Base-by-base conservation (phyloP, 1,140 invertebrate genomes). In the Steinernema khuongi region DNA sequence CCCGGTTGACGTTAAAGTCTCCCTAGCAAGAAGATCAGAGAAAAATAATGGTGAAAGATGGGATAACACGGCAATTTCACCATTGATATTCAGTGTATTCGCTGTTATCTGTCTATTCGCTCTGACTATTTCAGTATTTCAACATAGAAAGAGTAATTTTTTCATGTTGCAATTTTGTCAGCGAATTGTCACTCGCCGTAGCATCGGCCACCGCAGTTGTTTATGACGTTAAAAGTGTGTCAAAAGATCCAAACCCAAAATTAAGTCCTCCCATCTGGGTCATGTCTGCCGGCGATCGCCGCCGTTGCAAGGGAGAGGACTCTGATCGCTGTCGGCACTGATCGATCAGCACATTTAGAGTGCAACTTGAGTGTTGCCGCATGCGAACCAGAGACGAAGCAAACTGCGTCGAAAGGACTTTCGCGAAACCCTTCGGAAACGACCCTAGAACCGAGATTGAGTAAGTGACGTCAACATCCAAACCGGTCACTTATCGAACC, bases 341-440 rank as follows among this genome's bases (percentile, higher is more conserved):
- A 50, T 70, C 66, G 36, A 32, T 70, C 18, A 17, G 70, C 14
- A 32, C 44, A 73, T 85, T 75, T 36, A 83, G 82, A 75, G 78
- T 85, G 41, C 84, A 84, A 85, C 67, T 83, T 31, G 73, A 79
- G 68, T 84, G 82, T 36, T 84, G 82, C 32, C 73, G 75, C 17
- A 41, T 84, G 68, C 67, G 82, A 41, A 79, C 84, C 26, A 71
- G 82, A 36, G 76, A 77, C 31, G 82, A 85, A 68, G 71, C 71
- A n/a, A 79, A 76, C 36, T 84, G 82, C 73, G 74, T 74, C 22
- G 76, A 82, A 22, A 68, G 68, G 28, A 30, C 69, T 19, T 84
- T 81, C 76, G 77, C 71, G 32, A 84, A 84, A 50, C 82, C 82
- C 11, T 67, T 82, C 41, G 84, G 84, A 18, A 66, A 72, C 31